These are phyloP conservation scores for Lepidurus packardi DNA, from an alignment of 1,140 invertebrate genomes.

Conservation along the genomic window DNA sequence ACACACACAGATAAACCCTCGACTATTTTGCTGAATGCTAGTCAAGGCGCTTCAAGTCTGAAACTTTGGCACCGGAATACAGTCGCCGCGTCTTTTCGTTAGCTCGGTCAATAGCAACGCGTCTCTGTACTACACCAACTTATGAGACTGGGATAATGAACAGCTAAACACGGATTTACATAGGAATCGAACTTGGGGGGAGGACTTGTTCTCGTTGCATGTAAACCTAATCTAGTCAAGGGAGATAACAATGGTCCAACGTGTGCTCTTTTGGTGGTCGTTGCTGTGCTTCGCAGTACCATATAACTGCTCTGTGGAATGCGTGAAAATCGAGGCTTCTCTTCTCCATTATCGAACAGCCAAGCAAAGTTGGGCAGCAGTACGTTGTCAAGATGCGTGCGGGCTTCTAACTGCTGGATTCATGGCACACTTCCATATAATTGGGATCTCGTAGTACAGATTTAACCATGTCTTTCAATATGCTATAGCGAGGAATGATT, in stretches of 20 bases:
- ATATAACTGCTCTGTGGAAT: no score
- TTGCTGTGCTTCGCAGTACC: neutral
- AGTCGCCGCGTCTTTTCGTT: no score
- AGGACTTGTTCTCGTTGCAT: neutral
- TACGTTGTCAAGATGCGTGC: neutral
- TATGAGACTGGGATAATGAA: neutral
- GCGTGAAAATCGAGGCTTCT: no score
- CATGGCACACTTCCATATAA: constrained; percentile 92
- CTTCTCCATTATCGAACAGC: no score
- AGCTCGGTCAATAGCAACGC: neutral
- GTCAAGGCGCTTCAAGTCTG: no score
- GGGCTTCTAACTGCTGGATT: constrained; percentile 44
- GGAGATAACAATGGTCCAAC: neutral
- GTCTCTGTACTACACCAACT: neutral
- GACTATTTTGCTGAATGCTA: no score
- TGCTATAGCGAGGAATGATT: constrained; percentile 84
- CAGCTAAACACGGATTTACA: neutral
- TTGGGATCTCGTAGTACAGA: constrained; percentile 87
- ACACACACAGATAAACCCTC: no score
- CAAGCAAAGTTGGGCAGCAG: neutral
- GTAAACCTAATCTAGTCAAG: neutral
- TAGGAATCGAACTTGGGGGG: neutral
- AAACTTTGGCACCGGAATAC: no score
- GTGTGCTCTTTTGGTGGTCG: neutral
- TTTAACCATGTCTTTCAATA: constrained; percentile 93